Conservation (phyloP, 2,797 vertebrate species). For the Pantherophis alleghaniensis region DNA sequence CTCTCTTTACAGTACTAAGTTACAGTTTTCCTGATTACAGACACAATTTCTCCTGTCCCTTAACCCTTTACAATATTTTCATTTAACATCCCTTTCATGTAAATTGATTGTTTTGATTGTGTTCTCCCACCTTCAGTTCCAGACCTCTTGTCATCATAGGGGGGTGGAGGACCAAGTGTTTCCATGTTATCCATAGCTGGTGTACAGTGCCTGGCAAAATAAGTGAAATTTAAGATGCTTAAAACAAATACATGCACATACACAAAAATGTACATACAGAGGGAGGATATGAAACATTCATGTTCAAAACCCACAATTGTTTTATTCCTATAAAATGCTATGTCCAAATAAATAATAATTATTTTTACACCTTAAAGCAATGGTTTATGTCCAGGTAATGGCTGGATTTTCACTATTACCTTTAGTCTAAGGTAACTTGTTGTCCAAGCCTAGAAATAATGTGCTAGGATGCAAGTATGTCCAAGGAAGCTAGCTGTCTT, state of each 20-base stretch:
- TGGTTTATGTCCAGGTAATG: background rate
- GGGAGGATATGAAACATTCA: background rate
- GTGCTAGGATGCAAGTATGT: background rate
- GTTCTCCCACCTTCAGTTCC: constrained; percentile 33
- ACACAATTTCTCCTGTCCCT: constrained; percentile 61
- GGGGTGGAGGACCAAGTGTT: constrained; percentile 77
- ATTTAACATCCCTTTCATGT: constrained; percentile 51
- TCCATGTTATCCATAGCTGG: constrained; percentile 68
- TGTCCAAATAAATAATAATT: background rate
- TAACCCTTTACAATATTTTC: constrained; percentile 25
- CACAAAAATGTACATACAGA: background rate
- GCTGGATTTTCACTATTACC: background rate
- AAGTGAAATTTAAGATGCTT: background rate
- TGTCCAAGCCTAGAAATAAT: background rate
- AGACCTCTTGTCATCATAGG: constrained; percentile 81
- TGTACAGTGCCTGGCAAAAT: constrained; percentile 45
- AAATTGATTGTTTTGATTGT: constrained; percentile 57
- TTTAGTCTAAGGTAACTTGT: background rate
- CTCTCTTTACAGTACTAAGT: background rate
- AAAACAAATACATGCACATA: background rate
- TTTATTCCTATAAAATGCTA: background rate
- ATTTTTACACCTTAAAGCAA: background rate
- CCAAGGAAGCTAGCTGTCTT: too few relatives aligned
- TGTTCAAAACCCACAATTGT: background rate
- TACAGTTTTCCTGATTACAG: constrained; percentile 61